Evolutionary conservation across 1,140 invertebrate species (phyloP).

Genomic region (Neodiprion pinetum): DNA sequence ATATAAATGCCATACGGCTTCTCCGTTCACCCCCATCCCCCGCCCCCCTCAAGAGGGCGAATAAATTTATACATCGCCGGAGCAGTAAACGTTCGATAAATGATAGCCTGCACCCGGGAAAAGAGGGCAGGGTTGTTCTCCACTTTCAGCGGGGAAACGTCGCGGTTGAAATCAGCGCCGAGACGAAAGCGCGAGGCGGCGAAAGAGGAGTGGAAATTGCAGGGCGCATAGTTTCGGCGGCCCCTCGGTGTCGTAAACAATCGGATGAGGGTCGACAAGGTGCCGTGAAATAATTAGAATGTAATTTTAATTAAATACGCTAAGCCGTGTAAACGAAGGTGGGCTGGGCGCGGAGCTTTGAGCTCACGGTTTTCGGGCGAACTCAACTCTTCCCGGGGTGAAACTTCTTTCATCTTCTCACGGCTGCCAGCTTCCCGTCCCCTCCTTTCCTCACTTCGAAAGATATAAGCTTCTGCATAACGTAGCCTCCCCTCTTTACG

Average conservation of each 20-base stretch:
- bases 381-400: background rate
- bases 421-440: background rate
- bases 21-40: background rate
- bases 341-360: background rate
- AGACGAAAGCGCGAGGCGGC: too few relatives aligned
- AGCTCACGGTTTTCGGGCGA: background rate
- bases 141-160: background rate
- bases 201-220: too few relatives aligned
- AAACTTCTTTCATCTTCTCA: background rate
- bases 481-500: too few relatives aligned
- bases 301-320: conserved; percentile 2
- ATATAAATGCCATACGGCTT: background rate
- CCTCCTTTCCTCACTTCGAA: background rate
- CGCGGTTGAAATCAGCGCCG: background rate
- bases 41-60: background rate
- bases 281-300: background rate
- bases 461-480: background rate
- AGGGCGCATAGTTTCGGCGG: background rate
- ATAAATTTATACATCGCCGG: background rate
- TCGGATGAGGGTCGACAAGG: background rate
- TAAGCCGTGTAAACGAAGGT: background rate
- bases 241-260: background rate
- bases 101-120: too few relatives aligned
- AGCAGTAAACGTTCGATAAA: background rate
- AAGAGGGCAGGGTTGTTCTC: too few relatives aligned